Conservation (phyloP, 2,888 invertebrate genomes). For the Drosophila nigricruria region DNA sequence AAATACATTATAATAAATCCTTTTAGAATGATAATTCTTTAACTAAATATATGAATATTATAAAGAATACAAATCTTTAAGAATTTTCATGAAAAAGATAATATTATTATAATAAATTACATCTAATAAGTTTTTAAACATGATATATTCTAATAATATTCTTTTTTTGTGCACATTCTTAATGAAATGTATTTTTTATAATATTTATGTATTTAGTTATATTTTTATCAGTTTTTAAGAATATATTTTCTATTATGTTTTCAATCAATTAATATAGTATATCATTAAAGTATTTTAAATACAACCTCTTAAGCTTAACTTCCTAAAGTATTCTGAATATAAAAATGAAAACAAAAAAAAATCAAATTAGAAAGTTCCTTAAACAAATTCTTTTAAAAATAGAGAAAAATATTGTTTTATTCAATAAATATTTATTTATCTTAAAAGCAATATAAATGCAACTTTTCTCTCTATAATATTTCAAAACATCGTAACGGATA, state of each 20-base stretch:
- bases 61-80: not conserved
- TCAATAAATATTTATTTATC: not conserved
- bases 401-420: not conserved
- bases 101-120: not conserved
- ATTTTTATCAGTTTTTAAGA: no score
- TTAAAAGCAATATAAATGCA: not conserved
- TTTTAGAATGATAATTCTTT: not conserved
- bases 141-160: no score
- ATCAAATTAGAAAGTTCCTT: no score
- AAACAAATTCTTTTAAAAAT: not conserved
- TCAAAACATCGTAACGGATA: not conserved
- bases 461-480: not conserved
- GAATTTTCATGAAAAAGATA: not conserved
- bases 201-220: no score
- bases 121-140: no score
- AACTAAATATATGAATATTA: not conserved
- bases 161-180: no score
- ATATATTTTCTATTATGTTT: no score
- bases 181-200: no score
- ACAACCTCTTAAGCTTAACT: no score
- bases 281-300: no score
- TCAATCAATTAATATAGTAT: no score
- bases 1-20: not conserved
- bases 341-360: not conserved
- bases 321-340: not conserved